Evolutionary conservation across 2,888 invertebrate species (phyloP).

Genomic region (Priocnemis perturbator): DNA sequence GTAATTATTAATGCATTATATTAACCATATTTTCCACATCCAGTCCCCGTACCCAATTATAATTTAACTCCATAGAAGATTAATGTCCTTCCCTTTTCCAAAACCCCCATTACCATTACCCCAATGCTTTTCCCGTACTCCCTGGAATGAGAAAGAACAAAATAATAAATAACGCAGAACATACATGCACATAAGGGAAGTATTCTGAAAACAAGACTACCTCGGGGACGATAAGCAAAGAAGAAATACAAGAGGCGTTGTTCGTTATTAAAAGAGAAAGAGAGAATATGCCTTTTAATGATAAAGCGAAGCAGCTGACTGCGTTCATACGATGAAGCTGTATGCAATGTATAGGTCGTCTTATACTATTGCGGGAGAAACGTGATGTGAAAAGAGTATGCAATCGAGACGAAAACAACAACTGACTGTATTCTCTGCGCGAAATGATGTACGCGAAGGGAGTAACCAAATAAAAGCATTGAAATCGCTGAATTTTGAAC

Average conservation of each 20-base stretch:
- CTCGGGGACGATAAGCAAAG: conserved; percentile 44
- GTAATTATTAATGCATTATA: conserved; percentile 70
- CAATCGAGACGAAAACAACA: background rate
- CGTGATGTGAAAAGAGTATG: conserved; percentile 5
- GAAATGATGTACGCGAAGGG: conserved; percentile 63
- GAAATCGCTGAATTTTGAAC: conserved; percentile 55
- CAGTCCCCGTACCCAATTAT: conserved; percentile 58
- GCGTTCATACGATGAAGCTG: conserved; percentile 22
- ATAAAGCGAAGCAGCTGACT: conserved; percentile 28
- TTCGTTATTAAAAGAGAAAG: conserved; percentile 33
- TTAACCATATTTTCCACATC: conserved; percentile 64
- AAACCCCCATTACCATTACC: conserved; percentile 35
- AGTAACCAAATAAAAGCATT: conserved; percentile 68
- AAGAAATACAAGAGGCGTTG: conserved; percentile 35
- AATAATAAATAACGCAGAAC: conserved; percentile 43
- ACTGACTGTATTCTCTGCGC: conserved; percentile 44
- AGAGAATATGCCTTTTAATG: conserved; percentile 44
- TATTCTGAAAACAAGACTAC: conserved; percentile 52
- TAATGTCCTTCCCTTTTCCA: conserved; percentile 45
- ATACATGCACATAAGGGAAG: conserved; percentile 56
- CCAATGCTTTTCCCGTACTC: conserved; percentile 54
- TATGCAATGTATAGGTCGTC: background rate
- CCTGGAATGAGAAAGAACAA: conserved; percentile 40
- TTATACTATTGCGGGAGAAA: conserved; percentile 17
- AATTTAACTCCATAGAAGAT: conserved; percentile 69